Evolutionary conservation across 92 coral and sea anemone species (phyloP).

Genomic region (Anthopleura xanthogrammica): DNA sequence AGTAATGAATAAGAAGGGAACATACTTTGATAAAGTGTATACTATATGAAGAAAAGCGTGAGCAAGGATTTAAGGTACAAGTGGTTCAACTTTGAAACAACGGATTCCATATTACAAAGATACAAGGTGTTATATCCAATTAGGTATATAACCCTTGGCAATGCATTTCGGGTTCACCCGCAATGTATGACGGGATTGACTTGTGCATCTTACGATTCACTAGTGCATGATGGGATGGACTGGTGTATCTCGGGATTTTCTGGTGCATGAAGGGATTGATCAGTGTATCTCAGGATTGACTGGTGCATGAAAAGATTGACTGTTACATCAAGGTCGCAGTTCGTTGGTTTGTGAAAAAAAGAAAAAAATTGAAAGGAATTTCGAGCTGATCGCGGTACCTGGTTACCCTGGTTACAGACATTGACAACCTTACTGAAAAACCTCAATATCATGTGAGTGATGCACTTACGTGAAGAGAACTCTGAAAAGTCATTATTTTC

Average conservation of each 20-base stretch:
- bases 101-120: neutral
- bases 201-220: neutral
- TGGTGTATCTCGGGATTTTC: too few species aligned
- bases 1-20: neutral
- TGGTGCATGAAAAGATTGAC: neutral
- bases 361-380: too few species aligned
- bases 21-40: neutral
- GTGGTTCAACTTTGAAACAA: neutral
- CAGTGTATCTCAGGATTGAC: neutral
- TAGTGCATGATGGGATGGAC: too few species aligned
- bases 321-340: too few species aligned
- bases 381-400: too few species aligned
- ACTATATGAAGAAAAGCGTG: neutral
- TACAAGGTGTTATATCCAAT: neutral
- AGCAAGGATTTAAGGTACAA: neutral
- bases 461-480: too few species aligned
- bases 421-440: too few species aligned
- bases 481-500: too few species aligned
- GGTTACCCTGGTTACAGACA: too few species aligned
- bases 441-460: too few species aligned
- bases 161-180: neutral
- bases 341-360: too few species aligned
- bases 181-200: conserved; percentile 2
- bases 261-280: neutral
- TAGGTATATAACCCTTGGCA: neutral